Percentiles rank a stretch among this genome's conserved stretches.
Conservation (phyloP, 2,797 vertebrate genomes). For the Salarias fasciatus region DNA sequence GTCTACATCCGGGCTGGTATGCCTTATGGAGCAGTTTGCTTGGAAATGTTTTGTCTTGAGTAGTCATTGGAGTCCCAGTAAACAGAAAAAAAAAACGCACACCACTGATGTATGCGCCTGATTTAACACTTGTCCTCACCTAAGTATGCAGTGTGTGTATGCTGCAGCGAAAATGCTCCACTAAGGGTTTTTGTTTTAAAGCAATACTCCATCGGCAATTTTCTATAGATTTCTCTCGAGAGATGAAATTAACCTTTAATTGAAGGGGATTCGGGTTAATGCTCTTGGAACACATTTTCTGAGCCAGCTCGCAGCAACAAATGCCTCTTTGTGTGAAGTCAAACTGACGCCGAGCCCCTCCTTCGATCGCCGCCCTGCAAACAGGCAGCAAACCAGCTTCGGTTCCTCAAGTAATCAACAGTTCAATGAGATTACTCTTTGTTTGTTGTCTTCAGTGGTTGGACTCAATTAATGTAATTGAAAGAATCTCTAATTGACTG, state of each 20-base stretch:
- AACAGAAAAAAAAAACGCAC: constrained; percentile 24
- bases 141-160: constrained; percentile 11
- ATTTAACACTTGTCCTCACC: constrained; percentile 36
- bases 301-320: constrained; percentile 41
- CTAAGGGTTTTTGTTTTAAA: background rate
- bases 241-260: constrained; percentile 39
- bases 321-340: constrained; percentile 51
- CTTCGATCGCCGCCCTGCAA: background rate
- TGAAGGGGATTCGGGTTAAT: constrained; percentile 42
- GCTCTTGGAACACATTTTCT: constrained; percentile 29
- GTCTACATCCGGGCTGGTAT: constrained; percentile 34
- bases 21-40: constrained; percentile 40
- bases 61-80: constrained; percentile 25
- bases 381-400: no score
- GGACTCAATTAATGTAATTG: no score
- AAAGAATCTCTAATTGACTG: no score
- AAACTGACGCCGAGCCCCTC: background rate
- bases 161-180: constrained; percentile 6
- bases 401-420: no score
- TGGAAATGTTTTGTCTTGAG: constrained; percentile 41
- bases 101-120: constrained; percentile 54
- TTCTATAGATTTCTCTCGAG: constrained; percentile 25
- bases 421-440: no score
- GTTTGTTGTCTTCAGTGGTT: background rate
- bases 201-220: constrained; percentile 15